A percentile compares a stretch with the other conserved stretches of the same genome.
Evolutionary conservation across 2,888 invertebrate genomes (phyloP).

Genomic region (Lepidochitona cinerea): DNA sequence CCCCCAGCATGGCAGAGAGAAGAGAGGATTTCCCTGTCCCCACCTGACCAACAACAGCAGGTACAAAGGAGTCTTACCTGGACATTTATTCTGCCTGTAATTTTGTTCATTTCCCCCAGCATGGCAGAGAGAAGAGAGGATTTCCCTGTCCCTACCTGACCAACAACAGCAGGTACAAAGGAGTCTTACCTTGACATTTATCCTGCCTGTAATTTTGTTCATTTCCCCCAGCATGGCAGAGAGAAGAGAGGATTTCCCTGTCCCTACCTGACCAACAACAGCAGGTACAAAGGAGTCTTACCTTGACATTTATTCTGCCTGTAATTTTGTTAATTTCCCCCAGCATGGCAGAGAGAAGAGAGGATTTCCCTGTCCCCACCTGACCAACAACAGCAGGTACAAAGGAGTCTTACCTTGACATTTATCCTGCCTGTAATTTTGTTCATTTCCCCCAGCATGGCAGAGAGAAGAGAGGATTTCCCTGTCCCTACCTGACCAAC

Average conservation of each 20-base stretch:
- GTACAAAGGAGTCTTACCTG: too few relatives aligned
- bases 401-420: slow-evolving; percentile 57
- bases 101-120: slow-evolving; percentile 66
- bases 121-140: slow-evolving; percentile 66
- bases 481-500: slow-evolving; percentile 61
- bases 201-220: slow-evolving; percentile 57
- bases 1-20: background rate
- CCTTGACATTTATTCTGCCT: background rate
- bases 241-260: slow-evolving; percentile 66
- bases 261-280: slow-evolving; percentile 66
- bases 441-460: slow-evolving; percentile 67
- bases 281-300: too few relatives aligned
- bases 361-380: background rate
- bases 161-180: slow-evolving; percentile 1
- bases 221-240: slow-evolving; percentile 68
- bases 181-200: slow-evolving; percentile 59
- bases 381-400: background rate
- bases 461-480: slow-evolving; percentile 66
- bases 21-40: background rate
- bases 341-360: background rate
- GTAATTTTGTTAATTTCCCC: background rate
- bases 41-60: background rate
- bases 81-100: slow-evolving; percentile 55
- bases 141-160: slow-evolving; percentile 66
- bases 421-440: slow-evolving; percentile 55